Evolutionary conservation across 2,113 vertebrate genomes (phyloP).

Genomic region (Phycodurus eques): DNA sequence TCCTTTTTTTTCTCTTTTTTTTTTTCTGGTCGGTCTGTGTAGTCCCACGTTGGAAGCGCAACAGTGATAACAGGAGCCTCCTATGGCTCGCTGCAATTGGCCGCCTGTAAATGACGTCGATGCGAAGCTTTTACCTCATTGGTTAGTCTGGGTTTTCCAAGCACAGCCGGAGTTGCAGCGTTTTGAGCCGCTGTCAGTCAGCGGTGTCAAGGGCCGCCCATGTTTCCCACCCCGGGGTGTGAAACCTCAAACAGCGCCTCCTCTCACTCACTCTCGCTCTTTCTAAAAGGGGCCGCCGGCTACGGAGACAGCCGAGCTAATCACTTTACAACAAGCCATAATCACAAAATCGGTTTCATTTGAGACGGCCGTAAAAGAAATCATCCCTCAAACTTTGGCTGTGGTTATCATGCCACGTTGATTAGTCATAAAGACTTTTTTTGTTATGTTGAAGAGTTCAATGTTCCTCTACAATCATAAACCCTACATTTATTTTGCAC

Average conservation of each 20-base stretch:
- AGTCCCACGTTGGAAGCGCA: slow-evolving; percentile 85
- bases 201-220: slow-evolving; percentile 59
- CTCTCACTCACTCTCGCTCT: slow-evolving; percentile 69
- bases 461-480: no score
- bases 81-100: slow-evolving; percentile 60
- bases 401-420: background rate
- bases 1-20: slow-evolving; percentile 42
- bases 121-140: slow-evolving; percentile 29
- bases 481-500: no score
- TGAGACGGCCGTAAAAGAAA: slow-evolving; percentile 26
- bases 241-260: slow-evolving; percentile 73
- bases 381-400: background rate
- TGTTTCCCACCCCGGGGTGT: slow-evolving; percentile 88
- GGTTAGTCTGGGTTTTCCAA: slow-evolving; percentile 39
- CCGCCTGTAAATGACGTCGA: slow-evolving; percentile 7
- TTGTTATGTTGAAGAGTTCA: no score
- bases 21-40: slow-evolving; percentile 36
- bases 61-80: slow-evolving; percentile 63
- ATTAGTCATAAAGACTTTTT: background rate
- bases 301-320: slow-evolving; percentile 44
- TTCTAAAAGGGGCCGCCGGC: slow-evolving; percentile 79
- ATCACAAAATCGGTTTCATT: slow-evolving; percentile 52
- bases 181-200: slow-evolving; percentile 71
- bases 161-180: slow-evolving; percentile 27
- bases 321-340: slow-evolving; percentile 65